Conservation (phyloP, 2,888 invertebrate species). For the Lasioglossum lativentre region DNA sequence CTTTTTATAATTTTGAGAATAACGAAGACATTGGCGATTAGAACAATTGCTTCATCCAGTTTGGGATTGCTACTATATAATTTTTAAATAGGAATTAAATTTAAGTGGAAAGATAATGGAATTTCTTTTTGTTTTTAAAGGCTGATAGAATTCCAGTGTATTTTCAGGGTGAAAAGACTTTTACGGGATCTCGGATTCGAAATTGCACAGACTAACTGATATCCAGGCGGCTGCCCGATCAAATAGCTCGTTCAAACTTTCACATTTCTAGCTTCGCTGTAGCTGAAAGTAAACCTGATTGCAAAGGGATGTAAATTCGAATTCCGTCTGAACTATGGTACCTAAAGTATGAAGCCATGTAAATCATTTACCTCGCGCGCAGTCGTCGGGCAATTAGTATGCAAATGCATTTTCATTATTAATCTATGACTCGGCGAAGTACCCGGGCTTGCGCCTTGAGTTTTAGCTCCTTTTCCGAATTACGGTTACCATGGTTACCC, state of each 20-base stretch:
- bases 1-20: no score
- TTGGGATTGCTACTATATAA: no score
- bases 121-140: neutral
- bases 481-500: neutral
- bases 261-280: neutral
- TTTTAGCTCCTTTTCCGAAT: slow-evolving; percentile 34
- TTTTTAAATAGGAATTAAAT: neutral
- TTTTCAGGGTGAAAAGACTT: neutral
- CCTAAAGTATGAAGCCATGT: slow-evolving; percentile 28
- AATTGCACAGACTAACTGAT: neutral
- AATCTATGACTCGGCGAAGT: slow-evolving; percentile 42
- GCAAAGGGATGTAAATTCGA: slow-evolving; percentile 44
- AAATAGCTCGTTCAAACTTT: neutral
- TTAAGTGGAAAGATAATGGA: neutral
- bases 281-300: slow-evolving; percentile 20
- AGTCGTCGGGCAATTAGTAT: slow-evolving; percentile 46
- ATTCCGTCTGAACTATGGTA: slow-evolving; percentile 34
- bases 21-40: no score
- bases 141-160: neutral
- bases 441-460: slow-evolving; percentile 24
- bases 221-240: neutral
- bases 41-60: no score
- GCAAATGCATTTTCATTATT: slow-evolving; percentile 61
- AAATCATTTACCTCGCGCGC: slow-evolving; percentile 50
- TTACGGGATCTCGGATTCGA: neutral